A percentile compares a stretch with the other conserved stretches of the same genome.
Evolutionary conservation across 2,113 vertebrate genomes (phyloP).

Genomic region (Tychaedon coryphoeus): DNA sequence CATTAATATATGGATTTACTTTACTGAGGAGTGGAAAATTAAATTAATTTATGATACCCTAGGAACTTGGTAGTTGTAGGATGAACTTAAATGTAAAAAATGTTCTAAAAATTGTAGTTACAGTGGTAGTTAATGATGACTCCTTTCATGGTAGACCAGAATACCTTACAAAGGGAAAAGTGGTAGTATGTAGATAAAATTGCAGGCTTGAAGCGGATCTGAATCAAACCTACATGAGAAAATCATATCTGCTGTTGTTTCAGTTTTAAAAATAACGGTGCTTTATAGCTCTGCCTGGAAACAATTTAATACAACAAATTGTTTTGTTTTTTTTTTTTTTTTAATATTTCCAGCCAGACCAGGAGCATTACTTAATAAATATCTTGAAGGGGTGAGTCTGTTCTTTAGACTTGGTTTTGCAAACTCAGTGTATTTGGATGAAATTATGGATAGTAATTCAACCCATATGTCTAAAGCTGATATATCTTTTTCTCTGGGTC

Average conservation of each 20-base stretch:
- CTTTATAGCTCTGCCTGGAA: constrained; percentile 29
- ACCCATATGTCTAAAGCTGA: background rate
- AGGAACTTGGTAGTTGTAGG: background rate
- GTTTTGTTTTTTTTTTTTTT: background rate
- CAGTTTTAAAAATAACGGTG: constrained; percentile 26
- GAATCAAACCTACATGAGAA: background rate
- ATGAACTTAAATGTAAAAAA: background rate
- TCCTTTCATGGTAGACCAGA: constrained; percentile 6
- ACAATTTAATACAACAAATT: constrained; percentile 34
- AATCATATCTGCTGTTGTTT: constrained; percentile 9
- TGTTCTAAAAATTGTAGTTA: background rate
- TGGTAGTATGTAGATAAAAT: constrained; percentile 14
- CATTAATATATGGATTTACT: background rate
- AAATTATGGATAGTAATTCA: background rate
- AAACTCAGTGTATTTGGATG: background rate
- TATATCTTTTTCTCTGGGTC: background rate
- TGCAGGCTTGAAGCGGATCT: constrained; percentile 17
- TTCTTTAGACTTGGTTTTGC: background rate
- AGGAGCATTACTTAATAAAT: constrained; percentile 29
- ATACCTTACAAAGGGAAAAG: background rate
- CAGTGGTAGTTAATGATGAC: background rate
- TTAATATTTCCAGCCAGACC: background rate
- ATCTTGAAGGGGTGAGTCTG: background rate
- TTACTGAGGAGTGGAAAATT: background rate
- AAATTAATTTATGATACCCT: background rate